phyloP scores from a whole-genome alignment of 1,140 invertebrate species.

The Lepidostoma basale region DNA sequence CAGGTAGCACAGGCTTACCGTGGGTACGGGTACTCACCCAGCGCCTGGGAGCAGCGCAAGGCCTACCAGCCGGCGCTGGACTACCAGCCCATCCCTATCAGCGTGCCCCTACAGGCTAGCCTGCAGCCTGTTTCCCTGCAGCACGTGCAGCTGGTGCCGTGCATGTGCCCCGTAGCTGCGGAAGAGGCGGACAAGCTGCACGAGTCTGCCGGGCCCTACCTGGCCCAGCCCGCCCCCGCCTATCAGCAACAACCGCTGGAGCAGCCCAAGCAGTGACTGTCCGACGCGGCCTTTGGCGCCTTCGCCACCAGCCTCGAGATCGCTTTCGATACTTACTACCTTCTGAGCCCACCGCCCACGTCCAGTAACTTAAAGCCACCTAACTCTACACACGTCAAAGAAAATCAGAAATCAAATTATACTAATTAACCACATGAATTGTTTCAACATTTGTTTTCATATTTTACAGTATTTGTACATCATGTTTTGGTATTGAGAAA shows the following conservation, averaged over 20 bases:
- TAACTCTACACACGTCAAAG: too few species aligned
- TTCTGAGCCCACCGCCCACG: neutral
- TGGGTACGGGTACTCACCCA: conserved; percentile 55
- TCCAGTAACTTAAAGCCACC: too few species aligned
- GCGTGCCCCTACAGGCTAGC: conserved; percentile 58
- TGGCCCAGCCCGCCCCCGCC: conserved; percentile 54
- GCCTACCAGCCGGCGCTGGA: conserved; percentile 53
- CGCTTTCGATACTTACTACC: conserved; percentile 32
- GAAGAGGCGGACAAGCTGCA: conserved; percentile 60
- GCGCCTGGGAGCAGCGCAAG: conserved; percentile 54
- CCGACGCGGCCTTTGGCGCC: conserved; percentile 4
- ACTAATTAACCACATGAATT: too few species aligned
- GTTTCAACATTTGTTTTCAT: too few species aligned
- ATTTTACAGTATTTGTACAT: too few species aligned
- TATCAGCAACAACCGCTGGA: conserved; percentile 45
- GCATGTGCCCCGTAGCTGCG: conserved; percentile 61
- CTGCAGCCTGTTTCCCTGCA: conserved; percentile 58
- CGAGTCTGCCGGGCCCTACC: conserved; percentile 55
- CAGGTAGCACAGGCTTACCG: conserved; percentile 50
- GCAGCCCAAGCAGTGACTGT: conserved; percentile 32
- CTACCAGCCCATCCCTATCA: conserved; percentile 56
- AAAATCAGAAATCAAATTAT: too few species aligned
- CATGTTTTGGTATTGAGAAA: too few species aligned
- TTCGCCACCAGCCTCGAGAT: conserved; percentile 25
- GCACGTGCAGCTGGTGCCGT: conserved; percentile 62